These are phyloP conservation scores for Nanger granti DNA, from an alignment of 2,113 vertebrate species.

Conservation along the genomic window DNA sequence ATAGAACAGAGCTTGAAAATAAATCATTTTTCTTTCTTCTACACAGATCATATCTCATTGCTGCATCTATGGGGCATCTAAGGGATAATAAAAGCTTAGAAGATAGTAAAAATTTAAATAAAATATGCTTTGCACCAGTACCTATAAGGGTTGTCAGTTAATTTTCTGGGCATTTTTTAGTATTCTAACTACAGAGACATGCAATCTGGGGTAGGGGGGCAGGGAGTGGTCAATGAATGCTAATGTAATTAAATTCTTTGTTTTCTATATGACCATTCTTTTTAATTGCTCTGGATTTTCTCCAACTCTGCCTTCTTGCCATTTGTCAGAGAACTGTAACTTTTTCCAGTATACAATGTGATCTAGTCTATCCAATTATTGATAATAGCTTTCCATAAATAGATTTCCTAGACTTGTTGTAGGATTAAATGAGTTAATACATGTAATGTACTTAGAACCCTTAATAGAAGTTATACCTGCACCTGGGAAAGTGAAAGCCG, in stretches of 20 bases:
- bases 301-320: neutral
- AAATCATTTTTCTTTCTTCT: neutral
- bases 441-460: neutral
- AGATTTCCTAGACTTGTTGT: neutral
- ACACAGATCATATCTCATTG: neutral
- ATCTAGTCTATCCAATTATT: neutral
- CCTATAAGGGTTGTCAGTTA: neutral
- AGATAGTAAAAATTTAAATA: neutral
- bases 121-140: neutral
- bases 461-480: neutral
- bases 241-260: neutral
- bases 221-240: neutral
- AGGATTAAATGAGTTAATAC: neutral
- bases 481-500: neutral
- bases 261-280: neutral
- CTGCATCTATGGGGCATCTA: neutral
- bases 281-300: neutral
- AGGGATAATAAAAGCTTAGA: neutral
- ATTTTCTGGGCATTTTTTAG: neutral
- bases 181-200: neutral
- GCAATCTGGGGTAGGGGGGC: fast-evolving
- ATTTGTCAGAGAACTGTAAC: neutral
- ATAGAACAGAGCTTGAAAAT: neutral
- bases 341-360: neutral
- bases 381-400: neutral